Evolutionary conservation across 2,113 vertebrate species (phyloP), one percentile per base, ranked within the genome.

Genomic region (Plestiodon gilberti): DNA sequence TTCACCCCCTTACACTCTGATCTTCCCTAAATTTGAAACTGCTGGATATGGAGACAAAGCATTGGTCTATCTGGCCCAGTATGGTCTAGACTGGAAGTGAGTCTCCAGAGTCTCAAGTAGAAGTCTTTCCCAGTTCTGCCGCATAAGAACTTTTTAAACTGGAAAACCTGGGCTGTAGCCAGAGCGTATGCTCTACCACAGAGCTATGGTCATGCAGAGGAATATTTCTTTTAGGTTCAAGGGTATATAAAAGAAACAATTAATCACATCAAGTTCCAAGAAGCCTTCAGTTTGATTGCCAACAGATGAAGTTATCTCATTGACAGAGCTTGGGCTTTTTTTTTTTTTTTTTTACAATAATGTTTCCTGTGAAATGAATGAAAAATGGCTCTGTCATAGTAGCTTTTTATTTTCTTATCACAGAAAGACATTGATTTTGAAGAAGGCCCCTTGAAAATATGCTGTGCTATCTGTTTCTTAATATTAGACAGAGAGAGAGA

Each of bases 391-490:
- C 88, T 71, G 28, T n/a, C 30, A 30, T 77, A 17, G 25, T 77
- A 17, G 25, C 75, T 82, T 91, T 90, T 48, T 65, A 48, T 4
- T 33, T 93, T 88, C 81, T 89, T 85, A 78, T 78, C 55, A 78
- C 78, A 18, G 82, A 92, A 91, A 61, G 57, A 92, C 87, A 55
- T n/a, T 90, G 55, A n/a, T 83, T 92, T 91, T 70, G 67, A 35
- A 43, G 10, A 78, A 84, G 22, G 83, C 33, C 23, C 1, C 43
- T 89, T 80, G 82, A 77, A 73, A 23, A 73, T 89, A 33, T 91
- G 88, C 91, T 86, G 88, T 89, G 76, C 81, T 88, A 79, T 83
- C 83, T 90, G 83, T 88, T 89, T 94, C 90, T 82, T 91, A 87
- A 88, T 87, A 84, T 87, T 73, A 86, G 57, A 89, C 73, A 86